A percentile compares a stretch with the other conserved stretches of the same genome.
phyloP scores from a whole-genome alignment of 37 sponge, comb jelly and placozoan species.

The Ianthella basta region DNA sequence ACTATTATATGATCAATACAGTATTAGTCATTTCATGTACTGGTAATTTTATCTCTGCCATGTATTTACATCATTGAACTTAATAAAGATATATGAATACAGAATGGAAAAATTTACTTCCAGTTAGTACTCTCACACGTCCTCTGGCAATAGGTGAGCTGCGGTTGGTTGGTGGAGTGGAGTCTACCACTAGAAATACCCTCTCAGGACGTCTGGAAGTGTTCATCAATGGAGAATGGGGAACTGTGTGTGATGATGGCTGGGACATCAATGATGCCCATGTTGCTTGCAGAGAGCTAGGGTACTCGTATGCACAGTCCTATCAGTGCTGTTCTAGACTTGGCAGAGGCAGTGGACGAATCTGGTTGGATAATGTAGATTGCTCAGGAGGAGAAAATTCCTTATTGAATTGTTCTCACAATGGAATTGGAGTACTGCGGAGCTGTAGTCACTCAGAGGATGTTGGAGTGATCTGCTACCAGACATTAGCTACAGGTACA shows the following conservation, averaged over 20 bases:
- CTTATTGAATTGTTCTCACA: not conserved
- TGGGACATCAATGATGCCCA: constrained; percentile 1
- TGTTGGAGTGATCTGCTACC: not conserved
- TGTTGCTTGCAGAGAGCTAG: not conserved
- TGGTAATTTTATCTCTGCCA: too few species aligned
- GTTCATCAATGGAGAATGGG: not conserved
- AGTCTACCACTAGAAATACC: not conserved
- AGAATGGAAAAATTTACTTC: too few species aligned
- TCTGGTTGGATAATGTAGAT: not conserved
- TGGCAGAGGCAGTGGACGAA: not conserved
- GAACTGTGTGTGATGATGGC: not conserved
- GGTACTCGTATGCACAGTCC: not conserved
- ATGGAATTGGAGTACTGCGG: not conserved
- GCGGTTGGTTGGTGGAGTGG: too few species aligned
- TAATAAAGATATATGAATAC: too few species aligned
- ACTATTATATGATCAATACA: too few species aligned
- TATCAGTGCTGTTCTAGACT: not conserved
- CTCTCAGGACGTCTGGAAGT: not conserved
- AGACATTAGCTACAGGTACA: too few species aligned
- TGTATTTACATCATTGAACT: too few species aligned
- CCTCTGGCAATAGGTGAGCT: too few species aligned
- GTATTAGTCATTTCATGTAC: too few species aligned
- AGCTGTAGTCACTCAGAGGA: not conserved
- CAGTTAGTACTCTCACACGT: too few species aligned
- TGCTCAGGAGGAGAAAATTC: not conserved